phyloP scores from a whole-genome alignment of 1,140 invertebrate species.

The Cyclargus thomasi region DNA sequence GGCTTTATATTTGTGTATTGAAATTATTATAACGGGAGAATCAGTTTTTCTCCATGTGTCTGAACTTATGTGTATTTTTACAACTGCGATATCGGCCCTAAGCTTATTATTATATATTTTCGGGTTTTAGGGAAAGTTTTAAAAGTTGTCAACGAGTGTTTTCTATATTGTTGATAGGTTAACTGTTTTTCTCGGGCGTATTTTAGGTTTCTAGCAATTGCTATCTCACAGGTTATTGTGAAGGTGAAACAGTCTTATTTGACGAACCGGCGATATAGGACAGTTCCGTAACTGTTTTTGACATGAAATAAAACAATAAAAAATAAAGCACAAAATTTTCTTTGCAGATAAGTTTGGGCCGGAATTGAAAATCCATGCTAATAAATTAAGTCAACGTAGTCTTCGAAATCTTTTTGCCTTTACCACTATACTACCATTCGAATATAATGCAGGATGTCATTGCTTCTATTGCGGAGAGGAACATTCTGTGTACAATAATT shows the following conservation, averaged over 20 bases:
- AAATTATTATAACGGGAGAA: too few species aligned
- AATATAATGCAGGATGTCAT: conserved; percentile 52
- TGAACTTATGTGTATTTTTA: too few species aligned
- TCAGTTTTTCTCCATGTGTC: too few species aligned
- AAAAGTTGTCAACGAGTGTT: too few species aligned
- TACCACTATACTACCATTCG: conserved; percentile 60
- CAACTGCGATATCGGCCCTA: too few species aligned
- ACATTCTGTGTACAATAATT: conserved; percentile 44
- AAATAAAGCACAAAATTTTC: conserved; percentile 30
- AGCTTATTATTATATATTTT: too few species aligned
- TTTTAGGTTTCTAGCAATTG: too few species aligned
- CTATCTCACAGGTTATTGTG: too few species aligned
- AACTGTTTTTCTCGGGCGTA: too few species aligned
- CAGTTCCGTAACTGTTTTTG: not conserved
- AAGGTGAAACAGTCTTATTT: too few species aligned
- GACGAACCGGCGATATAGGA: not conserved
- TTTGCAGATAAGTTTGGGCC: conserved; percentile 50
- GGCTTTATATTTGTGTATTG: too few species aligned
- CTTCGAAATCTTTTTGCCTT: conserved; percentile 50
- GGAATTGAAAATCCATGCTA: conserved; percentile 24
- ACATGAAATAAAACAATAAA: conserved; percentile 12
- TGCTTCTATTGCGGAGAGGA: conserved; percentile 60
- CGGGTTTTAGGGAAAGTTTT: too few species aligned
- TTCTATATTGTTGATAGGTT: not conserved
- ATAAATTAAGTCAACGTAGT: conserved; percentile 29